Evolutionary conservation across 2,797 vertebrate genomes (phyloP), one percentile per base, ranked within the genome.

Genomic region (Microchirus variegatus): DNA sequence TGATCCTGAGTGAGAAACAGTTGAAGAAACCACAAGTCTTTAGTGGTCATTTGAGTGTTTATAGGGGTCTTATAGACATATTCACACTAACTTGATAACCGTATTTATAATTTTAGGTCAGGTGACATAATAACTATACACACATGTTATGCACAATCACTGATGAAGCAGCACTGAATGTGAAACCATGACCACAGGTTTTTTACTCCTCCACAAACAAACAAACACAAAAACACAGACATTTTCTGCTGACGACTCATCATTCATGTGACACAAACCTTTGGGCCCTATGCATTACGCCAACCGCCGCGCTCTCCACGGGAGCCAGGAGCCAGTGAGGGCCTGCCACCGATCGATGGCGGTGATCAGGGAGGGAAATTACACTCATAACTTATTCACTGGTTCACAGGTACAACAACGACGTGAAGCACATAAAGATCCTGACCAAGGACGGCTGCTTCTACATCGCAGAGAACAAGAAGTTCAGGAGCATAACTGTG

Each of bases 361-460:
- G 55, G 80, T 94, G 96, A 95, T 97, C 95, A 96, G 94, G 93
- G 84, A 83, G 93, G 84, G 93, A 94, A 94, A 95, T 97, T 95
- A 95, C 95, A 95, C 95, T 96, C 93, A 95, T 94, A 94, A 94
- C 92, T 93, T 96, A 95, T 95, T 95, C 92, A 90, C 94, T 92
- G 84, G 91, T 93, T 95, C 83, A 89, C 95, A 99, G 97, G 96
- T 98, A 96, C 92, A 98, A 97, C 94, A 97, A 96, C 2, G 97
- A 99, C 91, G 97, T 98, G 93, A 99, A 99, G 86, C 97, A 99
- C 94, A 99, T 99, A 93, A 99, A 97, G 95, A 98, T 99, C 93
- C 92, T 99, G 94, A 94, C 96, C 86, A 96, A 93, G 91, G 96
- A 98, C 73, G 93, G 94, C 82, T 94, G 91, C 91, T 98, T 98